These are phyloP conservation scores for Leistus spinibarbis DNA, from an alignment of 2,888 invertebrate species.

Conservation along the genomic window DNA sequence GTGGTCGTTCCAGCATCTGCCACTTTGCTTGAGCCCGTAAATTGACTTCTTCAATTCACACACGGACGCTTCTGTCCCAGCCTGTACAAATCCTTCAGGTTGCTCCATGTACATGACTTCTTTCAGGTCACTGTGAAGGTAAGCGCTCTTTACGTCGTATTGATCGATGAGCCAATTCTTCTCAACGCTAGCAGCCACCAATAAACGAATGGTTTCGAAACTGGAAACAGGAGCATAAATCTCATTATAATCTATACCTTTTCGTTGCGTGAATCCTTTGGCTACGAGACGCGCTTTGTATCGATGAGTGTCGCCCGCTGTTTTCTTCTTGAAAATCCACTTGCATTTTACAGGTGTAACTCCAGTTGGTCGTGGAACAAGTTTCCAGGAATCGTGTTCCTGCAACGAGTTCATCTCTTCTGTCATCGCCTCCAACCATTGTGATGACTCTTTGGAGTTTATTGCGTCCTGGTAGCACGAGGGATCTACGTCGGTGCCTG, in stretches of 20 bases:
- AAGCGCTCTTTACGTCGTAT: constrained; percentile 21
- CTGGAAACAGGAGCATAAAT: too few species aligned
- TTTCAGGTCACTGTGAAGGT: constrained; percentile 13
- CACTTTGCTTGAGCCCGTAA: constrained; percentile 19
- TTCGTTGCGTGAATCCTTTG: not conserved
- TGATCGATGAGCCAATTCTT: constrained; percentile 21
- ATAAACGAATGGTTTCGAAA: too few species aligned
- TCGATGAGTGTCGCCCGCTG: not conserved
- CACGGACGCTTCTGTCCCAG: constrained; percentile 8
- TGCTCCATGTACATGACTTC: constrained; percentile 22
- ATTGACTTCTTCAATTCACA: constrained; percentile 22
- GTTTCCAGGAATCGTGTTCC: too few species aligned
- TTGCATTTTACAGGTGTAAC: too few species aligned
- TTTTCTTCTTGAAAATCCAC: not conserved
- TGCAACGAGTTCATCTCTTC: too few species aligned
- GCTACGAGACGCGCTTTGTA: not conserved
- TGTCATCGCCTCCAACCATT: too few species aligned
- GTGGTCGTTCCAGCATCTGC: constrained; percentile 27
- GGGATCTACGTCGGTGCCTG: constrained; percentile 1
- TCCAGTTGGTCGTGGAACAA: too few species aligned
- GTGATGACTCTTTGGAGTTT: not conserved
- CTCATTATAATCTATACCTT: constrained; percentile 19
- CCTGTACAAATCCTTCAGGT: constrained; percentile 12
- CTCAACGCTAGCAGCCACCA: constrained; percentile 9
- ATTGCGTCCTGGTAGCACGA: not conserved